A percentile compares a stretch with the other conserved stretches of the same genome.
These are phyloP conservation scores for Luperina testacea DNA, from an alignment of 2,888 invertebrate species.

Conservation along the genomic window DNA sequence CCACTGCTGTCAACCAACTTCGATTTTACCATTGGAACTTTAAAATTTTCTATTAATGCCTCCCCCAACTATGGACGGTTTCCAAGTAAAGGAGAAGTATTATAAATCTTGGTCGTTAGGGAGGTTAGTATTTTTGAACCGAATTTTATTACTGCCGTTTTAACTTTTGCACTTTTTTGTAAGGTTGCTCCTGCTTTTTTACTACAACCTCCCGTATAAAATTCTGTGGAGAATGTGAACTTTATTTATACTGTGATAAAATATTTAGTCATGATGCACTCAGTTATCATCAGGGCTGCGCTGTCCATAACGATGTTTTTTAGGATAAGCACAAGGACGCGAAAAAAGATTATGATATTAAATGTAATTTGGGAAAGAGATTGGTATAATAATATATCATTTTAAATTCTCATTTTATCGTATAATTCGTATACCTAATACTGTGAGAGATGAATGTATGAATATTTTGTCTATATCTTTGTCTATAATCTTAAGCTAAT, in stretches of 20 bases:
- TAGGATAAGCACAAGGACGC: fast-evolving
- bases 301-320: not conserved
- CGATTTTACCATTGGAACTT: slow-evolving; percentile 69
- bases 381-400: not conserved
- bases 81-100: slow-evolving; percentile 52
- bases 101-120: slow-evolving; percentile 47
- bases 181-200: not conserved
- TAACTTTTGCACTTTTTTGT: slow-evolving; percentile 15
- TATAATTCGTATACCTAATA: too few species aligned
- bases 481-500: too few species aligned
- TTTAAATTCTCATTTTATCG: not conserved
- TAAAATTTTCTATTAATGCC: slow-evolving; percentile 65
- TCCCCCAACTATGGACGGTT: slow-evolving; percentile 49
- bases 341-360: not conserved
- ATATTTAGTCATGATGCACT: not conserved
- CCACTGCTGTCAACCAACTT: slow-evolving; percentile 66
- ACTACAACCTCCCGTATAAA: not conserved
- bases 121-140: slow-evolving; percentile 12
- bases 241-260: not conserved
- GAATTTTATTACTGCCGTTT: slow-evolving; percentile 26
- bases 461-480: too few species aligned
- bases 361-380: not conserved
- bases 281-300: not conserved
- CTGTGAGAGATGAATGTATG: too few species aligned
- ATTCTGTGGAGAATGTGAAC: not conserved